Evolutionary conservation across 2,797 vertebrate genomes (phyloP), one percentile per base, ranked within the genome.

Genomic region (Spinus pinus): DNA sequence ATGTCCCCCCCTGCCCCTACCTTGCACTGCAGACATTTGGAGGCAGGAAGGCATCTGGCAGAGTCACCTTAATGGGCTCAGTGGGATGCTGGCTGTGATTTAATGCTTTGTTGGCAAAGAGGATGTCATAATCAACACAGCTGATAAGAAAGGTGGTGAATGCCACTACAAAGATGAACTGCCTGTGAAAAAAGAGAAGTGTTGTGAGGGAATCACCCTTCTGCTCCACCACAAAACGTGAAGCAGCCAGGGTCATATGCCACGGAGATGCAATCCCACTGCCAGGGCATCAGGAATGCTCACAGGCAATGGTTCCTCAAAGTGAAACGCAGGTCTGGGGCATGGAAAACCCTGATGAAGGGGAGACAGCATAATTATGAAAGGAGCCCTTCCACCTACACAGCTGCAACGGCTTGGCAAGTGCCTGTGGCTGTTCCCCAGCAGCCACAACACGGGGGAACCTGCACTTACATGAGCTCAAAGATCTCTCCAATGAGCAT

Each of bases 51-150:
- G 99, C 99, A 30, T 99, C 99, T n/a, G 99, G 99, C 89, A 99
- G 97, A 20, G 99, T 99, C 97, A 99, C 99, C 97, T 99, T 99
- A 91, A 99, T 98, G 2, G 99, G 98, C 47, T 98, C 98, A 1
- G 95, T 98, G 28, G 98, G 97, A 82, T 98, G 98, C 96, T 99
- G 98, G 7, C 98, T 99, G 97, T 99, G 99, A 98, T 99, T 99
- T 96, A 99, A 98, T 85, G 98, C 98, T 98, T 99, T 99, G 98
- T 99, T 99, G 96, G 99, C 99, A 97, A 99, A 99, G 57, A 99
- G 99, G 95, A 99, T 99, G 94, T 99, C 99, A 9, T 99, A 99
- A 97, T 99, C 99, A 83, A 99, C 99, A n/a, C 99, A 99, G 98
- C 99, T 99, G 74, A 99, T 98, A 37, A 99, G 98, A 97, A 99